Conservation (phyloP, 2,113 vertebrate genomes). For the Pionites leucogaster region DNA sequence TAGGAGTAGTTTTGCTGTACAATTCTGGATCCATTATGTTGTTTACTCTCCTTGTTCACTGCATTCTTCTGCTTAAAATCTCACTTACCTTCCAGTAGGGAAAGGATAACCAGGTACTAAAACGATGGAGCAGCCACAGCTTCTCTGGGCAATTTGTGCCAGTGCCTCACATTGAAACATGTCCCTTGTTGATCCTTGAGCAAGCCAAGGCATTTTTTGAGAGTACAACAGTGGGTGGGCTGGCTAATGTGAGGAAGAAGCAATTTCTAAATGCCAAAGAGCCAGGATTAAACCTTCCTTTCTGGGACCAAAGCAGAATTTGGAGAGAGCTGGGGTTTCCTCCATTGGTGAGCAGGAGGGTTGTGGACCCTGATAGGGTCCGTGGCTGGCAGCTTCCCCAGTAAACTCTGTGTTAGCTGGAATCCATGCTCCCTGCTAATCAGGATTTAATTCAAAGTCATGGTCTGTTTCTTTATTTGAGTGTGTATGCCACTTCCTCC, state of each 20-base stretch:
- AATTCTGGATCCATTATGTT: background rate
- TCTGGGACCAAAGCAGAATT: background rate
- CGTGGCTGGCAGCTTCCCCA: background rate
- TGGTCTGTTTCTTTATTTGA: background rate
- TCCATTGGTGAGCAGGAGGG: background rate
- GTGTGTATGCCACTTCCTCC: background rate
- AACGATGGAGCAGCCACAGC: background rate
- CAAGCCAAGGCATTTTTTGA: background rate
- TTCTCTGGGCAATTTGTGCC: background rate
- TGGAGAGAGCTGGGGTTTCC: background rate
- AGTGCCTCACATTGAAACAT: background rate
- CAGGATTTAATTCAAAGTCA: background rate
- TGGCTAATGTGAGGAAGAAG: background rate
- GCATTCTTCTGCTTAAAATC: background rate
- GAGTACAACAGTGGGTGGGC: too few species aligned
- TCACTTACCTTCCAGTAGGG: background rate
- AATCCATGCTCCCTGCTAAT: background rate
- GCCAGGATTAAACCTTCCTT: background rate
- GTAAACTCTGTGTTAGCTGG: background rate
- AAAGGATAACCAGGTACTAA: conserved; percentile 19
- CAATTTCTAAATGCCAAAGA: background rate
- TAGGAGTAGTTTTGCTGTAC: background rate
- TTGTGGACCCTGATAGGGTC: accelerated
- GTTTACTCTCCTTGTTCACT: background rate
- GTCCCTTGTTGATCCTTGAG: background rate